Evolutionary conservation across 2,797 vertebrate species (phyloP).

Genomic region (Psittacula derbiana): DNA sequence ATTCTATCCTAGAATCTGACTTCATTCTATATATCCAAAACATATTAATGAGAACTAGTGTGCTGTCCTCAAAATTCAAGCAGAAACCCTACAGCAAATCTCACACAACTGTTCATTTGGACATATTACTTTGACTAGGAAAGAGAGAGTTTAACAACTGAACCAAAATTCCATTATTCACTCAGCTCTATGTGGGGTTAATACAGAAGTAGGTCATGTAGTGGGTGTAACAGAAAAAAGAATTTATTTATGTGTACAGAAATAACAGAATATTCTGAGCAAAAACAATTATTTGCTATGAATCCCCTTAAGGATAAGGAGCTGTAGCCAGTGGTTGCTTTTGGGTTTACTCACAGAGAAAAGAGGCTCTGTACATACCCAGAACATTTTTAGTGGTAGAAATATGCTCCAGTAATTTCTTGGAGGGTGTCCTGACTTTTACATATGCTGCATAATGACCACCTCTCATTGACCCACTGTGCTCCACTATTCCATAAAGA

Average conservation of each 20-base stretch:
- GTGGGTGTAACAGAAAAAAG: neutral
- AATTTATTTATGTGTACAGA: neutral
- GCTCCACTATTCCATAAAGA: slow-evolving; percentile 95
- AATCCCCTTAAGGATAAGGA: neutral
- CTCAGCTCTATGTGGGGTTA: neutral
- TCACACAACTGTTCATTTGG: neutral
- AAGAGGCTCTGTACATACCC: slow-evolving; percentile 73
- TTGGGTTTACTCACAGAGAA: neutral
- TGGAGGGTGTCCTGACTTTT: slow-evolving; percentile 87
- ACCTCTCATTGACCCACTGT: slow-evolving; percentile 94
- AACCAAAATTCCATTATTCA: neutral
- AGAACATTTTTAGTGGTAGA: slow-evolving; percentile 77
- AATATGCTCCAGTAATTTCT: slow-evolving; percentile 78
- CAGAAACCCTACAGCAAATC: neutral
- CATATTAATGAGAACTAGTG: neutral
- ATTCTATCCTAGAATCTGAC: neutral
- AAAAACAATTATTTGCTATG: neutral
- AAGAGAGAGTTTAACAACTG: neutral
- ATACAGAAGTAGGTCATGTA: neutral
- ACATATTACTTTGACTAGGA: neutral
- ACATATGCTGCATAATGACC: slow-evolving; percentile 95
- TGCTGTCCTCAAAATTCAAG: neutral
- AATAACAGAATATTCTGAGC: neutral
- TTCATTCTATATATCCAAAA: neutral
- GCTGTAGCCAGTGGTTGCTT: neutral